These are phyloP conservation scores for Mormyrus hasselquistii DNA, from an alignment of 2,797 vertebrate genomes.

Conservation along the genomic window DNA sequence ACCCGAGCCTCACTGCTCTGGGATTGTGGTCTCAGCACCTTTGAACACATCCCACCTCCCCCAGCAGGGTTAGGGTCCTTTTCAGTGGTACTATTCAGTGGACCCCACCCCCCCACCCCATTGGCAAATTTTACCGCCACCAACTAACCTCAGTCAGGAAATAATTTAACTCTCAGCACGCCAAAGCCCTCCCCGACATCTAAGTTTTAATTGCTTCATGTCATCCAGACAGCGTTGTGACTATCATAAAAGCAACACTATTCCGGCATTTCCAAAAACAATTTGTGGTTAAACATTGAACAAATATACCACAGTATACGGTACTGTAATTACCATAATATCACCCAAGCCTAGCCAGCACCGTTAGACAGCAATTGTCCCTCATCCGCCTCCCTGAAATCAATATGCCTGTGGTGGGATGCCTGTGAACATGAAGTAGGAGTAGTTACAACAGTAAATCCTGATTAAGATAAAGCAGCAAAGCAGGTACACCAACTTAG, in stretches of 20 bases:
- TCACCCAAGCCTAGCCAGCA: not conserved
- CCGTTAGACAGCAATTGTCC: not conserved
- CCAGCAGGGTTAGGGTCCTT: not conserved
- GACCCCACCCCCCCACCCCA: not conserved
- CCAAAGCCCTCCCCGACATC: not conserved
- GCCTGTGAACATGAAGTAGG: not conserved
- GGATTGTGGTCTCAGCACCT: not conserved
- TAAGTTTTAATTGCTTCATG: not conserved
- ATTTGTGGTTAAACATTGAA: not conserved
- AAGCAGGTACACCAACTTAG: not conserved
- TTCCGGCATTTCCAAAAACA: not conserved
- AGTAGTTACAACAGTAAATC: not conserved
- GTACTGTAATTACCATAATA: not conserved
- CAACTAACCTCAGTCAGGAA: not conserved
- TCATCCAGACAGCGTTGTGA: not conserved
- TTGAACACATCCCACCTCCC: not conserved
- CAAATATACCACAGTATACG: not conserved
- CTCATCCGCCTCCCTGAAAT: not conserved
- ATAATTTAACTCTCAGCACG: not conserved
- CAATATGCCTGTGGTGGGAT: not conserved
- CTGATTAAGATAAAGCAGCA: not conserved
- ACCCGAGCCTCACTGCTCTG: not conserved
- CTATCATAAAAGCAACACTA: not conserved
- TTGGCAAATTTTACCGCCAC: not conserved
- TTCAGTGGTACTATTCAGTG: not conserved